Conservation (phyloP, 2,113 vertebrate species). For the Corythoichthys haematopterus region DNA sequence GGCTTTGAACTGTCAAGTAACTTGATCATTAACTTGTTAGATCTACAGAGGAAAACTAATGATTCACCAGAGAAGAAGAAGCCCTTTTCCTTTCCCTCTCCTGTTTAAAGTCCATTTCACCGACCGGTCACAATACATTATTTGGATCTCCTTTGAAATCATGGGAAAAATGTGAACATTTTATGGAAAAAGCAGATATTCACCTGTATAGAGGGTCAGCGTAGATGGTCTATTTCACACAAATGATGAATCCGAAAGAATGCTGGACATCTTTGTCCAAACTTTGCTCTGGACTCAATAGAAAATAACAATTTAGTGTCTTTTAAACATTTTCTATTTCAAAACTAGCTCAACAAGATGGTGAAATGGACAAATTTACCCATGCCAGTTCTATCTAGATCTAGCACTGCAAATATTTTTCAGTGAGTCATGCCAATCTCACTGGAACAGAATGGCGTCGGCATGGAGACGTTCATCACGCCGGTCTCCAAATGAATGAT, state of each 20-base stretch:
- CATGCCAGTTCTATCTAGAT: constrained; percentile 4
- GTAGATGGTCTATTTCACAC: neutral
- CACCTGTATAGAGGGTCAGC: neutral
- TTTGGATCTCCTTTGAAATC: neutral
- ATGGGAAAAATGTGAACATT: neutral
- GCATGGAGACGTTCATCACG: constrained; percentile 21
- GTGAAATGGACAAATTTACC: neutral
- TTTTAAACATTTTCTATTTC: neutral
- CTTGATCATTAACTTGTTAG: constrained; percentile 51
- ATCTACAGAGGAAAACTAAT: constrained; percentile 41
- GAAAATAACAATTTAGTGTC: neutral
- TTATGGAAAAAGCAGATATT: neutral
- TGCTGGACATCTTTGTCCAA: too few relatives aligned
- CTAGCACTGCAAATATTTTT: neutral
- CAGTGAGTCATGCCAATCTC: constrained; percentile 27
- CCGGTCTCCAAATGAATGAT: constrained; percentile 41
- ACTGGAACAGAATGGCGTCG: constrained; percentile 19
- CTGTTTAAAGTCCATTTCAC: neutral
- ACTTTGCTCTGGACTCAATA: neutral
- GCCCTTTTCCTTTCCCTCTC: neutral
- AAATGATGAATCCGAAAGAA: neutral
- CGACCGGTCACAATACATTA: too few relatives aligned
- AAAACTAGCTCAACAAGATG: neutral
- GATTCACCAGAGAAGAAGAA: constrained; percentile 44
- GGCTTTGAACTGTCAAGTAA: constrained; percentile 27